Conservation (phyloP, 2,888 invertebrate species). For the Temnothorax rugatulus region DNA sequence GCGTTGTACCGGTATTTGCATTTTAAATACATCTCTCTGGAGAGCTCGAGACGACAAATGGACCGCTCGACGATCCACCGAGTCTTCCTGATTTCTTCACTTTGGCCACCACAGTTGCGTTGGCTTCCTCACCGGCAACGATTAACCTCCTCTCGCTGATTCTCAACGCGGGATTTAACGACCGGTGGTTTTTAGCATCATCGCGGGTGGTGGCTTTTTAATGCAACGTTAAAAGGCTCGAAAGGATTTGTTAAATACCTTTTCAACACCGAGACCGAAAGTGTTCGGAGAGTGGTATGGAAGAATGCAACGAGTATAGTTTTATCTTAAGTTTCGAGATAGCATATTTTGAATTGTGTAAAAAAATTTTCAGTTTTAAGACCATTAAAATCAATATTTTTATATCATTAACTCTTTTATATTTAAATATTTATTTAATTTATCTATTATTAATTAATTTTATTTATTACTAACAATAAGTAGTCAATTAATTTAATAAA, state of each 20-base stretch:
- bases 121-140: slow-evolving; percentile 21
- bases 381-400: neutral
- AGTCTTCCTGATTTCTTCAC: slow-evolving; percentile 53
- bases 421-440: neutral
- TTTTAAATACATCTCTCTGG: slow-evolving; percentile 76
- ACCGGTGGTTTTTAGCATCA: slow-evolving; percentile 56
- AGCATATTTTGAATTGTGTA: neutral
- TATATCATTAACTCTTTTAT: neutral
- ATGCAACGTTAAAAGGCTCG: slow-evolving; percentile 15
- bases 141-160: slow-evolving; percentile 56
- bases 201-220: slow-evolving; percentile 43
- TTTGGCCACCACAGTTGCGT: slow-evolving; percentile 10
- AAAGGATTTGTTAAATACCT: slow-evolving; percentile 36
- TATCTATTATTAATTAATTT: too few relatives aligned
- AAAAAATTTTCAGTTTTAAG: neutral
- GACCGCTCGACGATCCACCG: slow-evolving; percentile 39
- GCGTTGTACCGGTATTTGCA: slow-evolving; percentile 76
- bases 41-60: slow-evolving; percentile 62
- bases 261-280: neutral
- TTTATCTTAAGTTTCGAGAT: neutral
- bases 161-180: slow-evolving; percentile 40
- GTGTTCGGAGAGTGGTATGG: neutral
- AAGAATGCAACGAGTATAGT: neutral
- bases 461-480: neutral
- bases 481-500: neutral